phyloP scores from a whole-genome alignment of 2,113 vertebrate species.

The Tympanuchus pallidicinctus region DNA sequence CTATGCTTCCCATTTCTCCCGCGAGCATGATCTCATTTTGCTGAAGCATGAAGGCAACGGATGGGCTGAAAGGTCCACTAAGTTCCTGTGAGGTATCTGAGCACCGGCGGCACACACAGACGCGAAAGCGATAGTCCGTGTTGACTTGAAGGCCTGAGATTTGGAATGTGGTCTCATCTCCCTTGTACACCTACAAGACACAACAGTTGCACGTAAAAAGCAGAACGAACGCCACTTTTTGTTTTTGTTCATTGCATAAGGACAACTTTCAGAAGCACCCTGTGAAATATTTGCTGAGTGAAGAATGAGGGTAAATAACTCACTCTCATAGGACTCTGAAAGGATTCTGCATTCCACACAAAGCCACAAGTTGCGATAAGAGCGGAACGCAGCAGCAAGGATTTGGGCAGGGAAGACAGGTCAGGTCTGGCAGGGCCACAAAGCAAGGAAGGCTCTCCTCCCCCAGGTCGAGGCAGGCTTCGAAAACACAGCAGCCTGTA shows the following conservation, averaged over 20 bases:
- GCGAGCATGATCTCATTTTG: slow-evolving; percentile 80
- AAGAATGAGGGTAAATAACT: not conserved
- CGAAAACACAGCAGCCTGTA: not conserved
- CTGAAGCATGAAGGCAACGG: slow-evolving; percentile 86
- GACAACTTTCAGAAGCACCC: accelerated
- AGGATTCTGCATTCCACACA: not conserved
- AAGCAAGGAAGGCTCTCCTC: not conserved
- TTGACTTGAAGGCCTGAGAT: slow-evolving; percentile 94
- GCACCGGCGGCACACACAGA: slow-evolving; percentile 94
- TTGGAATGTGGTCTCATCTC: slow-evolving; percentile 92
- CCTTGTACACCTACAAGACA: slow-evolving; percentile 91
- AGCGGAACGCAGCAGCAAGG: accelerated
- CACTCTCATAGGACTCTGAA: not conserved
- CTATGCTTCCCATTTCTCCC: slow-evolving; percentile 77
- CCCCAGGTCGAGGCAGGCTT: accelerated
- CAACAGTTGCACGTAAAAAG: not conserved
- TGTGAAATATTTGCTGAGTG: not conserved
- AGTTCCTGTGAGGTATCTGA: slow-evolving; percentile 92
- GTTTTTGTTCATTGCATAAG: accelerated
- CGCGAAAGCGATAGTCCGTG: slow-evolving; percentile 96
- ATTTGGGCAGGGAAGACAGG: not conserved
- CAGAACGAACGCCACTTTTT: not conserved
- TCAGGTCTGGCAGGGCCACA: not conserved
- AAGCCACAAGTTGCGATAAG: not conserved
- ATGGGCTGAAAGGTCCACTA: slow-evolving; percentile 94